These are phyloP conservation scores for Hylaeus volcanicus DNA, from an alignment of 1,140 invertebrate species.

Conservation along the genomic window DNA sequence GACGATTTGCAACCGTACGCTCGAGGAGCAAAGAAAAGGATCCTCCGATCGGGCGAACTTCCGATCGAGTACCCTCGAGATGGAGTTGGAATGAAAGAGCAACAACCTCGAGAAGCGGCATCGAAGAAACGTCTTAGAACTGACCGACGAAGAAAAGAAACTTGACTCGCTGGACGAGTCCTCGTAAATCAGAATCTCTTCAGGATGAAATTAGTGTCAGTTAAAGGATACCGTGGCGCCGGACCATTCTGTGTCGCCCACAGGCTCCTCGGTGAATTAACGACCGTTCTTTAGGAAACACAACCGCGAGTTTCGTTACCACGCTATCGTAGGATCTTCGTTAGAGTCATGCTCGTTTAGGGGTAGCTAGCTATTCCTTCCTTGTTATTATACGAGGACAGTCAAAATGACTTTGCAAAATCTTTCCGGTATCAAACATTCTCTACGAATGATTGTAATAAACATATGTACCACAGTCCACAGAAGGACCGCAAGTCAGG, in stretches of 20 bases:
- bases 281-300: conserved; percentile 3
- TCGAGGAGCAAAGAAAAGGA: background rate
- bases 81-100: conserved; percentile 27
- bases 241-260: conserved; percentile 6
- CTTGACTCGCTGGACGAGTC: conserved; percentile 53
- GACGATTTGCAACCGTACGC: background rate
- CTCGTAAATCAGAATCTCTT: conserved; percentile 60
- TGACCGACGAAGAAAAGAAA: conserved; percentile 46
- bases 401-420: no score
- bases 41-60: background rate
- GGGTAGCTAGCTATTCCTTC: no score
- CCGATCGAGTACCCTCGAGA: conserved; percentile 19
- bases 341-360: background rate
- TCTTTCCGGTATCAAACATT: no score
- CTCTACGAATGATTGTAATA: no score
- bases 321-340: background rate
- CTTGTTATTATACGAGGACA: no score
- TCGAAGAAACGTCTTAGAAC: conserved; percentile 48
- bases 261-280: conserved; percentile 35
- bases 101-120: conserved; percentile 35
- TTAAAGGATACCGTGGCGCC: conserved; percentile 43
- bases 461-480: no score
- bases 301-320: conserved; percentile 24
- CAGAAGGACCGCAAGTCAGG: background rate
- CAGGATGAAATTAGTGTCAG: conserved; percentile 62